phyloP scores from a whole-genome alignment of 2,888 invertebrate genomes.

The Griposia aprilina region DNA sequence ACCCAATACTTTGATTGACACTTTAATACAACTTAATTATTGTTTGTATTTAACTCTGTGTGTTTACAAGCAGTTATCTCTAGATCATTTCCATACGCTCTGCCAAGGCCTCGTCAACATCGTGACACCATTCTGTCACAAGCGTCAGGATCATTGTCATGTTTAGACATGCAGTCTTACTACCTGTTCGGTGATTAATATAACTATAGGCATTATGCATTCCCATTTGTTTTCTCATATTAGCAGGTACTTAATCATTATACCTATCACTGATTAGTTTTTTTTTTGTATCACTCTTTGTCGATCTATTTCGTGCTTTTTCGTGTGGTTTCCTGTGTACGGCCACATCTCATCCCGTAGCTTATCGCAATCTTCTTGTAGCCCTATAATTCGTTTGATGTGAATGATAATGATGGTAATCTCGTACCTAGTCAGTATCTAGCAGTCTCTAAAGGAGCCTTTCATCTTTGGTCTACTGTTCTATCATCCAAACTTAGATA shows the following conservation, averaged over 20 bases:
- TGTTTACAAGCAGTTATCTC: constrained; percentile 10
- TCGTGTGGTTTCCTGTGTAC: no score
- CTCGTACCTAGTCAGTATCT: no score
- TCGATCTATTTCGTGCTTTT: no score
- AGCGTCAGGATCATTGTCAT: constrained; percentile 37
- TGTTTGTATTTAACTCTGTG: neutral
- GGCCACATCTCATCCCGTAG: no score
- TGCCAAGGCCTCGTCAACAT: constrained; percentile 29
- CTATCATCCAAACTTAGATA: neutral
- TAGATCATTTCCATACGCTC: constrained; percentile 22
- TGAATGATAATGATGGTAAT: no score
- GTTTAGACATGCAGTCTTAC: neutral
- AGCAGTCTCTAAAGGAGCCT: no score
- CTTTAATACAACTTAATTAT: neutral
- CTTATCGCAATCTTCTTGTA: no score
- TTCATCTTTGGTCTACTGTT: neutral
- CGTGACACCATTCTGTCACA: constrained; percentile 49
- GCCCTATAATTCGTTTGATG: no score
- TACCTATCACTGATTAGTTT: no score
- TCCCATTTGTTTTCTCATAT: neutral
- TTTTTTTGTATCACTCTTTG: no score
- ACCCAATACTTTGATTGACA: constrained; percentile 3
- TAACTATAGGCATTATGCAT: no score
- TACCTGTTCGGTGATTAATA: constrained; percentile 1
- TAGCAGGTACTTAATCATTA: no score